Evolutionary conservation across 2,888 invertebrate species (phyloP).

Genomic region (Eilema depressum): DNA sequence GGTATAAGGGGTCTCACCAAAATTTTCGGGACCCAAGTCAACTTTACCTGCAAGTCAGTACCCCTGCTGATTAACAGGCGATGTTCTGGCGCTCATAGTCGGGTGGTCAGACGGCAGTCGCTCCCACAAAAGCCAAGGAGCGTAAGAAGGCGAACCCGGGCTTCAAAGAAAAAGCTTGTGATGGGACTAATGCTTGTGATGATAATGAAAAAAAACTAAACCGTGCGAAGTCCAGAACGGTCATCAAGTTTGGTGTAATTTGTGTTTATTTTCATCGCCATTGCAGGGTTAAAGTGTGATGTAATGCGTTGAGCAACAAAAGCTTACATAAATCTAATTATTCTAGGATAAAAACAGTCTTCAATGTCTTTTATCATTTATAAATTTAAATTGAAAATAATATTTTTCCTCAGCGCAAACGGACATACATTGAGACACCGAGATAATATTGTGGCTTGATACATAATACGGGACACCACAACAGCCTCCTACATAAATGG

Average conservation of each 20-base stretch:
- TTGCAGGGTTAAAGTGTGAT: conserved; percentile 63
- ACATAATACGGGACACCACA: conserved; percentile 31
- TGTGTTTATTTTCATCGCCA: conserved; percentile 44
- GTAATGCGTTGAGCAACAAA: conserved; percentile 61
- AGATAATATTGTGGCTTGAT: conserved; percentile 42
- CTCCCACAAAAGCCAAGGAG: neutral
- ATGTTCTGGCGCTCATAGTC: neutral
- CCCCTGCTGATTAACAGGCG: neutral
- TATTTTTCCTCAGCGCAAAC: conserved; percentile 46
- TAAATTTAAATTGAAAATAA: conserved; percentile 43
- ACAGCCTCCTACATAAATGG: neutral
- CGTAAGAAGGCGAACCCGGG: neutral
- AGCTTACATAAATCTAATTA: conserved; percentile 52
- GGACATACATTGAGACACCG: conserved; percentile 48
- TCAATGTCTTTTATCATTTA: conserved; percentile 72
- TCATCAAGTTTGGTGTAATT: neutral
- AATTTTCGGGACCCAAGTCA: neutral
- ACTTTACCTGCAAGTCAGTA: neutral
- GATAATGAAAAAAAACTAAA: neutral
- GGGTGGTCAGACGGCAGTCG: neutral
- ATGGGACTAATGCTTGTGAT: neutral
- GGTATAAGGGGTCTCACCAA: neutral
- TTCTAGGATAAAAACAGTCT: conserved; percentile 72
- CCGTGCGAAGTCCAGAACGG: neutral
- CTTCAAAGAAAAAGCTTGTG: neutral